Base-by-base conservation (phyloP, 2,797 vertebrate genomes). In the Melanotaenia maccullochi region DNA sequence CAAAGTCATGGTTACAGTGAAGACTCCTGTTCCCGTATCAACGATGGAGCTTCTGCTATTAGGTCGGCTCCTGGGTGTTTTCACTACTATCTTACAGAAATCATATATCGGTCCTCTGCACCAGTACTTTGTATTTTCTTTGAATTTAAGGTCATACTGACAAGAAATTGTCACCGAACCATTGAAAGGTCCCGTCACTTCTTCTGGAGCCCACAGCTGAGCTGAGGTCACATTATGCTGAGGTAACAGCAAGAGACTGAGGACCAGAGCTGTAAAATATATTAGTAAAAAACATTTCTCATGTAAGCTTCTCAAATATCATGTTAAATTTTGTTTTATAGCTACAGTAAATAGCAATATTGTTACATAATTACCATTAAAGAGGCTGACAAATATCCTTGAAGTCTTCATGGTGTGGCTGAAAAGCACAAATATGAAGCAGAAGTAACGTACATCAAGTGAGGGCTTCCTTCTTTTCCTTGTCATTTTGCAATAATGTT, bases 61-160 rank as follows among this genome's bases (percentile, higher is more conserved):
- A 0, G 0, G 0, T 32, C 3, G 32, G 0, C 14, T 52, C 32
- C 0, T 71, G 12, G 78, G 57, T 55, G 92, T 90, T 71, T 68
- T 86, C 57, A 68, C 89, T 25, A 90, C 57, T 4, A 81, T 75
- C 0, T 0, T 0, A 64, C 93, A 93, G 8, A 66, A 2, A 0
- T 71, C 38, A 25, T 89, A 91, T 2, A 71, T 1, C 0, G 0
- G 0, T n/a, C 91, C 91, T 82, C 40, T 90, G 78, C 93, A 93
- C 91, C 89, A 94, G 84, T 92, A 93, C 81, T 94, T 94, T 16
- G 71, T 56, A 40, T 75, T 0, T 3, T 79, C 14, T 58, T 56
- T 81, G 61, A 67, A 91, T 12, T 3, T 0, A 9, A 1, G 18
- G 5, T 77, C 20, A 7, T 92, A 93, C 33, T 57, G 72, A 70